Conservation (phyloP, 2,888 invertebrate genomes). For the Microplitis manilae region DNA sequence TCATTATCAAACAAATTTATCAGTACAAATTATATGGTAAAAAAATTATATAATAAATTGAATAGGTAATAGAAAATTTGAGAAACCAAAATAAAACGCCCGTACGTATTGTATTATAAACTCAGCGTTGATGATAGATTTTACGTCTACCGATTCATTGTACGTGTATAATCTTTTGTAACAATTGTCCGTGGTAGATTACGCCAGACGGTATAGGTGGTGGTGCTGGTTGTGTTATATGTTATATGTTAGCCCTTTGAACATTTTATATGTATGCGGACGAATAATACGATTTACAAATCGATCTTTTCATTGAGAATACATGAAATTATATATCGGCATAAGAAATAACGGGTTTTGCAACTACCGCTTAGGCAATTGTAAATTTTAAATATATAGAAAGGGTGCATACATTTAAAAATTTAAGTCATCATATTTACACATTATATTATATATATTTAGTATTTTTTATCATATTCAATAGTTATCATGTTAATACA, state of each 20-base stretch:
- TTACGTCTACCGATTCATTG: not conserved
- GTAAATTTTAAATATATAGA: slow-evolving; percentile 2
- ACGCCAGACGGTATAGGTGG: slow-evolving; percentile 7
- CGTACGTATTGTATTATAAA: not conserved
- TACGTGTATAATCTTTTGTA: not conserved
- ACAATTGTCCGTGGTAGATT: not conserved
- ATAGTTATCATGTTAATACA: too few species aligned
- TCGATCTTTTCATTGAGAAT: slow-evolving; percentile 17
- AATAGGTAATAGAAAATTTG: slow-evolving; percentile 2
- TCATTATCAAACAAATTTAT: too few species aligned
- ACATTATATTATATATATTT: not conserved
- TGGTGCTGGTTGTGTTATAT: not conserved
- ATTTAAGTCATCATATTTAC: not conserved
- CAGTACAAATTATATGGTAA: not conserved
- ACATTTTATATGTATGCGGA: not conserved
- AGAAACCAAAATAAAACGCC: slow-evolving; percentile 18
- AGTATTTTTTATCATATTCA: not conserved
- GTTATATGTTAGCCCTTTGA: slow-evolving; percentile 17
- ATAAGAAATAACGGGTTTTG: slow-evolving; percentile 16
- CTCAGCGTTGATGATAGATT: not conserved
- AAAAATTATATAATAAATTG: not conserved
- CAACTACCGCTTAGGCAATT: slow-evolving; percentile 14
- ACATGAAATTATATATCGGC: slow-evolving; percentile 11
- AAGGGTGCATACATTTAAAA: slow-evolving; percentile 18
- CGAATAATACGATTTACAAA: slow-evolving; percentile 6